Evolutionary conservation across 2,888 invertebrate genomes (phyloP).

Genomic region (Stenodema calcarata): DNA sequence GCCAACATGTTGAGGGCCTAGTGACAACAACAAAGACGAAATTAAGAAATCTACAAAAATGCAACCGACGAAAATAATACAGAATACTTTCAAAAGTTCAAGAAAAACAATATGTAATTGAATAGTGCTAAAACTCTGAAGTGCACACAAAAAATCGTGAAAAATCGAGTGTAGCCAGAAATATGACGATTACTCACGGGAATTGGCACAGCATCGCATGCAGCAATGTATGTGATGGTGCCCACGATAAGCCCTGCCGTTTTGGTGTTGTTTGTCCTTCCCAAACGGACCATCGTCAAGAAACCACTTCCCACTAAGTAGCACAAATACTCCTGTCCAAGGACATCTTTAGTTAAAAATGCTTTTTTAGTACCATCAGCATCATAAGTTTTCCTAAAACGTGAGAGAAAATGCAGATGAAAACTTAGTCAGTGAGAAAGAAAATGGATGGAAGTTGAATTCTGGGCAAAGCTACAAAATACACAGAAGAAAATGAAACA

Average conservation of each 20-base stretch:
- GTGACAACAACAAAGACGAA: constrained; percentile 59
- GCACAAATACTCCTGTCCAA: constrained; percentile 84
- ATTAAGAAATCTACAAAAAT: background rate
- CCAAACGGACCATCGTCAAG: constrained; percentile 74
- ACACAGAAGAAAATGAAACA: too few relatives aligned
- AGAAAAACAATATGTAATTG: too few relatives aligned
- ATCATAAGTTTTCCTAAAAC: background rate
- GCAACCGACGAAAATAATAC: background rate
- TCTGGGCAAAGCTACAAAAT: too few relatives aligned
- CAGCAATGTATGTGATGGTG: constrained; percentile 73
- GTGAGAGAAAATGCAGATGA: background rate
- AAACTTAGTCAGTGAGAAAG: background rate
- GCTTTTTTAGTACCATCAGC: constrained; percentile 72
- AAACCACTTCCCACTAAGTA: constrained; percentile 65
- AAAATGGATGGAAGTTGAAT: too few relatives aligned
- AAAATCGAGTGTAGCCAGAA: too few relatives aligned
- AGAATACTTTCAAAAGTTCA: too few relatives aligned
- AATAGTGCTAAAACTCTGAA: too few relatives aligned
- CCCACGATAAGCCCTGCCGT: constrained; percentile 75
- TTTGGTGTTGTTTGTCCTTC: constrained; percentile 68
- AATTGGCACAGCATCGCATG: constrained; percentile 83
- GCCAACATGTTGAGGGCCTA: constrained; percentile 83
- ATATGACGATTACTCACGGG: constrained; percentile 64
- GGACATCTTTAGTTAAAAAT: constrained; percentile 84
- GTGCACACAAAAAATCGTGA: too few relatives aligned